Base-by-base conservation (phyloP, 2,888 invertebrate genomes). In the Hypsopygia costalis region DNA sequence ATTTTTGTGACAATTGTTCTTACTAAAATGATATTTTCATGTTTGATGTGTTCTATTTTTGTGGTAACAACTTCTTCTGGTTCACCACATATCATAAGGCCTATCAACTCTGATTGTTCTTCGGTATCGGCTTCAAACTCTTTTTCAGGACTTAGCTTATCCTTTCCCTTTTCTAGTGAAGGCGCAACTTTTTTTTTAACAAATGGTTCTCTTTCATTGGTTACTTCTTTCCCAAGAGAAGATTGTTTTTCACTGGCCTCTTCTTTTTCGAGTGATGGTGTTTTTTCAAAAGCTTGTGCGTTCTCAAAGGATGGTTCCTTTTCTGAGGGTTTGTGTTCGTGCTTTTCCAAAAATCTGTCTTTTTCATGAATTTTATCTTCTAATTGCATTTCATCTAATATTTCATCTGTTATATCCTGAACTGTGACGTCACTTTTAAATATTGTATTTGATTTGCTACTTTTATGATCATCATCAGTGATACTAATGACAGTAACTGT, bases 1-100 rank as follows among this genome's bases (percentile, higher is more conserved):
- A 50, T 48, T 36, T 42, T 58, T 0, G 58, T 60, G 1, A 53
- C 42, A 12, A 55, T 54, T 9, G 45, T 50, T 46, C 58, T 50
- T 16, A 46, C 46, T 6, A 65, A 58, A 12, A 50, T 34, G 12
- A 52, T 41, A 7, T 38, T 44, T 22, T 52, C 46, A n/a, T 51
- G 35, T 29, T 49, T 40, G 6, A 58, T 49, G 47, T 61, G 56
- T 29, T 47, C 47, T 20, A 37, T 49, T 6, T 47, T 40, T 5
- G 45, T 47, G 11, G 41, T 39, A 36, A 46, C 40, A 9, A 21
- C 44, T 43, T 52, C 53, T 46, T 54, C 50, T 10, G 54, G 51
- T 1, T 38, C 25, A n/a, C 38, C 33, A 11, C 5, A 25, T n/a
- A 38, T 7, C 7, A 25, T n/a, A 8, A 38, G 25, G 1, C 27